These are phyloP conservation scores for Notamacropus eugenii DNA, from an alignment of 2,797 vertebrate genomes.

Conservation along the genomic window DNA sequence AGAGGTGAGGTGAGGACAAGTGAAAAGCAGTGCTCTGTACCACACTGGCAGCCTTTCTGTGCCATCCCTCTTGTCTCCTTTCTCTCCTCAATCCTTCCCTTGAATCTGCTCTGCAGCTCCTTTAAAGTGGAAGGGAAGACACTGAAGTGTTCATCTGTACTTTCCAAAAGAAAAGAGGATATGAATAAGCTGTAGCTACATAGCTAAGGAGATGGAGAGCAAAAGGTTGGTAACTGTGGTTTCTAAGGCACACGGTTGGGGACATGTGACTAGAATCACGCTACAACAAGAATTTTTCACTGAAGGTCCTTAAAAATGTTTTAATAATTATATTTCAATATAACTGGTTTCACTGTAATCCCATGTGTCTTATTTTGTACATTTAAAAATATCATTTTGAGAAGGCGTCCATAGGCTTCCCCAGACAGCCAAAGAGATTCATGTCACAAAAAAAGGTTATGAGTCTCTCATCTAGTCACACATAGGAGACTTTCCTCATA, in stretches of 20 bases:
- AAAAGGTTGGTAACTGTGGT: neutral
- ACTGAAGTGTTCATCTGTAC: neutral
- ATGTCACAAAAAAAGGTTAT: neutral
- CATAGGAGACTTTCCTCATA: neutral
- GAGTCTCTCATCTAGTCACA: neutral
- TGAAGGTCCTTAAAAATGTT: neutral
- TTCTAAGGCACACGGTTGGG: neutral
- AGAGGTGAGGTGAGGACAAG: neutral
- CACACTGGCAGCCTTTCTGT: neutral
- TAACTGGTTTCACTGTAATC: neutral
- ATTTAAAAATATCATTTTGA: neutral
- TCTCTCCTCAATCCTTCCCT: neutral
- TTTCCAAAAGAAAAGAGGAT: neutral
- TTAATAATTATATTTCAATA: neutral
- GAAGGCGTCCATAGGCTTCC: neutral
- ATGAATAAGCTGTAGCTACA: neutral
- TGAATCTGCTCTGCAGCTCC: neutral
- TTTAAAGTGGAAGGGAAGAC: neutral
- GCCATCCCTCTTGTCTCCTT: neutral
- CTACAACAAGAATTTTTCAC: neutral
- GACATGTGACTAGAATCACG: neutral
- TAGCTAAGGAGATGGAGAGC: neutral
- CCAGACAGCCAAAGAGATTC: neutral
- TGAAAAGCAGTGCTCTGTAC: neutral
- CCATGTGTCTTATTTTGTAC: neutral